Conservation (phyloP, 2,797 vertebrate species). For the Loriculus beryllinus region DNA sequence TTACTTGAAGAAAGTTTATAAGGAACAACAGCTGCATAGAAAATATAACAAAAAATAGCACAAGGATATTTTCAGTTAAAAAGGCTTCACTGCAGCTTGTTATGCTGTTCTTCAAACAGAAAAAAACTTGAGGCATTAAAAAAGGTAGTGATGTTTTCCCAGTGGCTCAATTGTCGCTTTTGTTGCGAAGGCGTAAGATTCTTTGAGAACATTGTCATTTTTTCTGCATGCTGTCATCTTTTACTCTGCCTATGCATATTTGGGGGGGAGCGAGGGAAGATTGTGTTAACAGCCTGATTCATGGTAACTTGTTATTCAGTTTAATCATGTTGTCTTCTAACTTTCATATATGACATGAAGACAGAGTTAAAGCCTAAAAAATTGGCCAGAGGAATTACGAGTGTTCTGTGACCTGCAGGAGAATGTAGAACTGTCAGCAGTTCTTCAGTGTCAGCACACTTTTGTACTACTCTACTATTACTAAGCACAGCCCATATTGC, state of each 20-base stretch:
- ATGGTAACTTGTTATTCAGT: neutral
- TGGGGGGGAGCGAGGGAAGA: neutral
- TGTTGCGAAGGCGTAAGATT: neutral
- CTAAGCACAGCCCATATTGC: neutral
- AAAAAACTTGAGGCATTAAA: neutral
- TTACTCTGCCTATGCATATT: neutral
- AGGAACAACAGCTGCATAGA: constrained; percentile 1
- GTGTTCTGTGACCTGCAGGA: neutral
- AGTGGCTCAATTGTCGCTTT: neutral
- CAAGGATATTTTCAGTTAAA: neutral
- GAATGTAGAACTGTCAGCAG: neutral
- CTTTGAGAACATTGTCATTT: neutral
- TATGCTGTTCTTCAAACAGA: neutral
- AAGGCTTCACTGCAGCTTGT: neutral
- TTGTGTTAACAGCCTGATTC: neutral
- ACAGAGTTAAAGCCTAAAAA: neutral
- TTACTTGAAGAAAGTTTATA: neutral
- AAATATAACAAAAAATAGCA: neutral
- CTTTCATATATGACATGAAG: neutral
- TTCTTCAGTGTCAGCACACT: neutral
- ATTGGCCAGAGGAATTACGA: neutral
- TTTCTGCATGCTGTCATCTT: constrained; percentile 1
- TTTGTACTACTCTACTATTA: neutral
- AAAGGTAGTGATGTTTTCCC: neutral
- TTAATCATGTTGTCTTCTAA: neutral